Evolutionary conservation across 1,140 invertebrate genomes (phyloP).

Genomic region (Bombus cullumanus): DNA sequence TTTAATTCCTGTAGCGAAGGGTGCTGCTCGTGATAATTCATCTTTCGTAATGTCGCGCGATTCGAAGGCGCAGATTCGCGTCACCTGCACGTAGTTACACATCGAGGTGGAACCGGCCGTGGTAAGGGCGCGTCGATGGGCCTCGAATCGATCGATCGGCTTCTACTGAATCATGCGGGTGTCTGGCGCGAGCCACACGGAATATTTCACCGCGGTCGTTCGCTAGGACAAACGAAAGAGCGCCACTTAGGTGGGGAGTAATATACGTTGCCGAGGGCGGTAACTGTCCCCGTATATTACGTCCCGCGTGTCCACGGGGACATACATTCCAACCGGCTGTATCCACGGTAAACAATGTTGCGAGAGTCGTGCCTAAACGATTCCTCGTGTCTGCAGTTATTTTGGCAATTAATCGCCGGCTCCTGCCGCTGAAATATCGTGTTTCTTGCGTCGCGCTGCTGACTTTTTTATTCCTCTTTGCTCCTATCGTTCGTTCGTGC

Average conservation of each 20-base stretch:
- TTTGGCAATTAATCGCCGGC: constrained; percentile 77
- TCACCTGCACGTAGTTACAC: constrained; percentile 18
- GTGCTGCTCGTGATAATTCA: too few species aligned
- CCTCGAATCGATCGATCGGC: constrained; percentile 46
- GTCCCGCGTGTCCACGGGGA: constrained; percentile 71
- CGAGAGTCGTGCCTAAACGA: constrained; percentile 74
- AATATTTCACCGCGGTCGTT: constrained; percentile 46
- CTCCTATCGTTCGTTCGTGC: neutral
- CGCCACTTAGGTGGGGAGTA: constrained; percentile 71
- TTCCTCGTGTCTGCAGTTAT: constrained; percentile 78
- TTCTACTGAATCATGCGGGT: constrained; percentile 48
- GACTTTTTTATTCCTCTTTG: too few species aligned
- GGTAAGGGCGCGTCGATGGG: constrained; percentile 1
- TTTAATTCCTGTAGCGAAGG: constrained; percentile 10
- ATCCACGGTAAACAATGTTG: constrained; percentile 72
- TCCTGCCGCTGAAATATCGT: constrained; percentile 42
- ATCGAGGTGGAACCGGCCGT: too few species aligned
- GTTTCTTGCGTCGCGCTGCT: constrained; percentile 18
- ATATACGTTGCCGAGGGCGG: constrained; percentile 75
- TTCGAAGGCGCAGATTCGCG: neutral
- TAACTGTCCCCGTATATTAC: constrained; percentile 80
- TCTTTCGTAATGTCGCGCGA: neutral
- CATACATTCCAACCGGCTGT: constrained; percentile 71
- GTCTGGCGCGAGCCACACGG: constrained; percentile 32
- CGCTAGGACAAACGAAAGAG: constrained; percentile 54